Evolutionary conservation across 2,113 vertebrate species (phyloP).

Genomic region (Chelonoidis abingdonii): DNA sequence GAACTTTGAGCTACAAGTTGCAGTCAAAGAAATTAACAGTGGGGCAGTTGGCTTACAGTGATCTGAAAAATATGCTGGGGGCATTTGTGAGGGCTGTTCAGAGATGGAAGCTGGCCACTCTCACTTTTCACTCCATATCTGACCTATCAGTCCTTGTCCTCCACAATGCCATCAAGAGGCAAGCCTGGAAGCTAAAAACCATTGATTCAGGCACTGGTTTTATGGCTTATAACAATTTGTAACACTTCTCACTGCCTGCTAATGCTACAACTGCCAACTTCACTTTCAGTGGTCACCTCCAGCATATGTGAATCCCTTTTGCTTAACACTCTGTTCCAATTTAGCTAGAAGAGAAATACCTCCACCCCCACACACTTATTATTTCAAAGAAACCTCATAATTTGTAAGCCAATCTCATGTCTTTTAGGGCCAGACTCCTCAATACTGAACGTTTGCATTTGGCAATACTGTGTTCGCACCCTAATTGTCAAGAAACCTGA

Average conservation of each 20-base stretch:
- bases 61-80: neutral
- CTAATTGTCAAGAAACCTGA: too few relatives aligned
- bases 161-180: neutral
- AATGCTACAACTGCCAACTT: neutral
- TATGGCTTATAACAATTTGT: neutral
- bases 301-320: neutral
- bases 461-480: too few relatives aligned
- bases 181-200: neutral
- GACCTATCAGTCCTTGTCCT: neutral
- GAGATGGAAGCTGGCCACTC: neutral
- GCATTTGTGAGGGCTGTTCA: fast-evolving
- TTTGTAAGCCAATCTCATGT: too few relatives aligned
- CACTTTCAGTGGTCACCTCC: neutral
- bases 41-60: neutral
- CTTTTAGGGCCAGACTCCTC: too few relatives aligned
- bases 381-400: too few relatives aligned
- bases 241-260: neutral
- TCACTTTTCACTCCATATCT: neutral
- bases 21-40: neutral
- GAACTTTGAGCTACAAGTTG: neutral
- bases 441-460: too few relatives aligned
- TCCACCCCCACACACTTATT: too few relatives aligned
- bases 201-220: neutral
- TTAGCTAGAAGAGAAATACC: neutral
- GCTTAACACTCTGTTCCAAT: neutral